phyloP scores from a whole-genome alignment of 2,113 vertebrate genomes.

The Diglossa brunneiventris region DNA sequence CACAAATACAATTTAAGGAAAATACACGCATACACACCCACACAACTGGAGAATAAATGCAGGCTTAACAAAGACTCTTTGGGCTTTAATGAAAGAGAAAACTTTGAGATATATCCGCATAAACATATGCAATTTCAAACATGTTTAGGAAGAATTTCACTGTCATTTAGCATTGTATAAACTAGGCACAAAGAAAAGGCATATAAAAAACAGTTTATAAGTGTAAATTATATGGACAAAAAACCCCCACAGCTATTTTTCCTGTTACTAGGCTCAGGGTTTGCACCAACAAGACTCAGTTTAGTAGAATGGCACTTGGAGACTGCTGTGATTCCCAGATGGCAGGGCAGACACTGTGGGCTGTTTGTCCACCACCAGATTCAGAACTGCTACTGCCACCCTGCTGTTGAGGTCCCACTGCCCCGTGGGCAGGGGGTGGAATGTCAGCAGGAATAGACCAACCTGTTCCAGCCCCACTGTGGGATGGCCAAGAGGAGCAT shows the following conservation, averaged over 20 bases:
- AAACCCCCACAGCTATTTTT: not conserved
- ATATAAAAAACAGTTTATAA: not conserved
- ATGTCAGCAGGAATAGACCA: accelerated
- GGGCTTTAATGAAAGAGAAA: not conserved
- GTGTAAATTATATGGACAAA: not conserved
- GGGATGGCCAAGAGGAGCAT: accelerated
- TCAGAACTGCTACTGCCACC: not conserved
- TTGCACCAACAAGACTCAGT: not conserved
- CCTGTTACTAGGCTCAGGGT: not conserved
- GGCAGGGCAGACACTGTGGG: not conserved
- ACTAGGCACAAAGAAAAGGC: not conserved
- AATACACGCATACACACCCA: not conserved
- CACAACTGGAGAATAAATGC: not conserved
- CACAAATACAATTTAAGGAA: slow-evolving; percentile 2
- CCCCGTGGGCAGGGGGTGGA: accelerated
- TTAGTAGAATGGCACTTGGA: not conserved
- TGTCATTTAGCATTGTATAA: not conserved
- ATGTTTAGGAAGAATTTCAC: not conserved
- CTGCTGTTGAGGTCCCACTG: accelerated
- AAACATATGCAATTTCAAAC: not conserved
- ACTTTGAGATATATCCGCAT: not conserved
- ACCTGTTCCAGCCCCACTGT: accelerated
- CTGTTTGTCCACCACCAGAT: not conserved
- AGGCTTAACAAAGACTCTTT: not conserved
- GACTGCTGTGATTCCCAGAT: accelerated